These are phyloP conservation scores for Turnix velox DNA, from an alignment of 2,113 vertebrate genomes.

Conservation along the genomic window DNA sequence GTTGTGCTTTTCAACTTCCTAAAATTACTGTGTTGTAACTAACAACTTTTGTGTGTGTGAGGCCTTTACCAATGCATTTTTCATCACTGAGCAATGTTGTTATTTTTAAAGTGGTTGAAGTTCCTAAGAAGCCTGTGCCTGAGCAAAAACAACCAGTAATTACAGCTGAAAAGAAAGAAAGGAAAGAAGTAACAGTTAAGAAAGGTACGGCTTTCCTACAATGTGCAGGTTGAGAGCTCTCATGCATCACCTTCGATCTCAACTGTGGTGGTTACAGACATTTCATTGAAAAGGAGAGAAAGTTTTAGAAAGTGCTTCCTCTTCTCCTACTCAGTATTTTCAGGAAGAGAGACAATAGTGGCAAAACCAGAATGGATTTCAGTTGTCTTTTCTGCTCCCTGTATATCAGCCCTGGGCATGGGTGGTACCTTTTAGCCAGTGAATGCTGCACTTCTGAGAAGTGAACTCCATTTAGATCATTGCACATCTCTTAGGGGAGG, in stretches of 20 bases:
- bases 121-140: slow-evolving; percentile 65
- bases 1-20: background rate
- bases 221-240: background rate
- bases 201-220: slow-evolving; percentile 77
- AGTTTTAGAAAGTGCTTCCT: too few species aligned
- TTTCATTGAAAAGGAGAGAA: background rate
- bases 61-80: background rate
- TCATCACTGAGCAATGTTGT: background rate
- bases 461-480: background rate
- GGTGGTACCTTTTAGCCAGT: background rate
- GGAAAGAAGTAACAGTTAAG: slow-evolving; percentile 67
- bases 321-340: background rate
- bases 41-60: background rate
- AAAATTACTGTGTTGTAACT: background rate
- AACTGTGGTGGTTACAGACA: background rate
- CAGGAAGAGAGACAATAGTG: background rate
- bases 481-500: background rate
- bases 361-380: background rate
- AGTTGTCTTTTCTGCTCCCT: background rate
- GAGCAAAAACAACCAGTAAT: slow-evolving; percentile 37
- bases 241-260: background rate
- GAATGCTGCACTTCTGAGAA: background rate
- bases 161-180: slow-evolving; percentile 68
- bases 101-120: slow-evolving; percentile 55
- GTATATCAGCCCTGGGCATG: background rate